These are phyloP conservation scores for Perca schrenkii DNA, from an alignment of 2,113 vertebrate genomes.

Conservation along the genomic window DNA sequence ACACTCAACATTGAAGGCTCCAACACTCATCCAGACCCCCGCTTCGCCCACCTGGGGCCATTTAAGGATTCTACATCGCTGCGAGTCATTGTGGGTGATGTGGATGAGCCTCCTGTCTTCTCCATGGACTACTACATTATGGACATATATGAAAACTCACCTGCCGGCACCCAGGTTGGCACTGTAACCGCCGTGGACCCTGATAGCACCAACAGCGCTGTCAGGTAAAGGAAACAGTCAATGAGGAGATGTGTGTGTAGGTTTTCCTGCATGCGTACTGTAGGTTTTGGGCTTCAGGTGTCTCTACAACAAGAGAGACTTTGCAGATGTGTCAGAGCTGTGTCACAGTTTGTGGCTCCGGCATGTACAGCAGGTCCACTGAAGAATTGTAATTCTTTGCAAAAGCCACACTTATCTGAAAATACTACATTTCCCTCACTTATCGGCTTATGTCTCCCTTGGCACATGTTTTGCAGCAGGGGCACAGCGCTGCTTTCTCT, in stretches of 20 bases:
- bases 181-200: conserved; percentile 91
- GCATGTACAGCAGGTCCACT: neutral
- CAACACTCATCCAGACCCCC: conserved; percentile 90
- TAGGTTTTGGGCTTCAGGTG: neutral
- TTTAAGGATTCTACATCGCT: conserved; percentile 92
- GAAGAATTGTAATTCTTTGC: neutral
- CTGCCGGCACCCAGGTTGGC: conserved; percentile 88
- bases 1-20: conserved; percentile 92
- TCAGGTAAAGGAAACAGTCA: conserved; percentile 83
- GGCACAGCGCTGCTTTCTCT: neutral
- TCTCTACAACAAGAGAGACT: neutral
- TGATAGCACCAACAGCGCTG: conserved; percentile 88
- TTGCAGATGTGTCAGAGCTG: neutral
- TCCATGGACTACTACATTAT: conserved; percentile 91
- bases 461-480: neutral
- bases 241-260: too few relatives aligned
- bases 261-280: neutral
- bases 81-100: conserved; percentile 92
- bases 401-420: neutral
- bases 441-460: neutral
- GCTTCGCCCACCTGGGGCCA: conserved; percentile 91
- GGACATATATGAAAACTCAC: conserved; percentile 92
- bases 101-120: conserved; percentile 92
- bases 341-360: neutral
- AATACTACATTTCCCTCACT: neutral